phyloP scores from a whole-genome alignment of 2,113 vertebrate species.

The Strix uralensis region DNA sequence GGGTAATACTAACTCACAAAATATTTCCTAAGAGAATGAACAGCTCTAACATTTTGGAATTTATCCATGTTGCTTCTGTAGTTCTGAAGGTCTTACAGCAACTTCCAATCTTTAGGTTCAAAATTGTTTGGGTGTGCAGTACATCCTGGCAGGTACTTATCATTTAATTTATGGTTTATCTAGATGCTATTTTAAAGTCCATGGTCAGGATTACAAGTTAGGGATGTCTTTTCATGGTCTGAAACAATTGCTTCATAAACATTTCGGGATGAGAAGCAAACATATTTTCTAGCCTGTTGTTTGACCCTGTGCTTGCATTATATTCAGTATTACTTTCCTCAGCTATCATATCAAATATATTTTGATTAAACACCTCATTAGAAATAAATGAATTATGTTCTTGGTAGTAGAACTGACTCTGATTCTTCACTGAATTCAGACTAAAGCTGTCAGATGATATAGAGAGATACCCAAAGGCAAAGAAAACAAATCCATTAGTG shows the following conservation, averaged over 20 bases:
- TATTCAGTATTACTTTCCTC: background rate
- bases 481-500: conserved; percentile 2
- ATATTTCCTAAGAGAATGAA: background rate
- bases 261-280: background rate
- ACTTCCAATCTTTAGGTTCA: background rate
- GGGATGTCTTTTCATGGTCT: background rate
- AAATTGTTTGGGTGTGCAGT: background rate
- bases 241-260: background rate
- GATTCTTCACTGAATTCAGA: background rate
- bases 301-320: background rate
- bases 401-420: background rate
- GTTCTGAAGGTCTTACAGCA: background rate
- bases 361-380: conserved; percentile 12
- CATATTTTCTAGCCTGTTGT: background rate
- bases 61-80: background rate
- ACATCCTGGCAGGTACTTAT: background rate
- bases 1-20: background rate
- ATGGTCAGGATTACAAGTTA: background rate
- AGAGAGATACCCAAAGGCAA: background rate
- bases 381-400: background rate
- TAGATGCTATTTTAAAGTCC: background rate
- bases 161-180: background rate
- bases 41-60: background rate
- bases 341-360: background rate
- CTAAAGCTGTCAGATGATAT: background rate